phyloP scores from a whole-genome alignment of 1,140 invertebrate species.

The Sycophila sp. region DNA sequence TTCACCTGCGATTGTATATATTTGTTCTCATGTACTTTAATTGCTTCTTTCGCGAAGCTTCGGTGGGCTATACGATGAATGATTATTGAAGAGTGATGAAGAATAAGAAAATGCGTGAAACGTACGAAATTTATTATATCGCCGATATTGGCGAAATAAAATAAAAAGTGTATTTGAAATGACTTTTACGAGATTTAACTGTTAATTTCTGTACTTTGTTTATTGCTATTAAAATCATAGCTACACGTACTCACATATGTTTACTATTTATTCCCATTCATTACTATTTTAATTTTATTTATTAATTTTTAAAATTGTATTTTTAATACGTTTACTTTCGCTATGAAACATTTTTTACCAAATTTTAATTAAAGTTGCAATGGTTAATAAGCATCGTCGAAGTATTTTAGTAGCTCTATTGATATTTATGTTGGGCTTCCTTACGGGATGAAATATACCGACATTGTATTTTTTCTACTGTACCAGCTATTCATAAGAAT shows the following conservation, averaged over 20 bases:
- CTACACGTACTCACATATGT: slow-evolving; percentile 16
- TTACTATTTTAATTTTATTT: too few species aligned
- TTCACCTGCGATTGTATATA: slow-evolving; percentile 30
- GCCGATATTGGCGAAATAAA: not conserved
- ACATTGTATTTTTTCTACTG: too few species aligned
- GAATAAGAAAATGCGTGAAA: slow-evolving; percentile 26
- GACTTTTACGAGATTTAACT: slow-evolving; percentile 30
- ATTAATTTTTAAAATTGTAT: too few species aligned
- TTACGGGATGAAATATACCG: too few species aligned
- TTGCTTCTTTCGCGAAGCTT: not conserved
- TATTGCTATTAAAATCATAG: slow-evolving; percentile 36
- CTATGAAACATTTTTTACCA: too few species aligned
- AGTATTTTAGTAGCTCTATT: too few species aligned
- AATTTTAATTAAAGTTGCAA: too few species aligned
- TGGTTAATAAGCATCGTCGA: too few species aligned
- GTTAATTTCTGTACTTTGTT: slow-evolving; percentile 37
- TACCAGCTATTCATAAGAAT: too few species aligned
- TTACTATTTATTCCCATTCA: too few species aligned
- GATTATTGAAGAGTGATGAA: not conserved
- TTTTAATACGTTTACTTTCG: too few species aligned
- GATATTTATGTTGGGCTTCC: too few species aligned
- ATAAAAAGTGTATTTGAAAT: slow-evolving; percentile 31
- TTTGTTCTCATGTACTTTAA: slow-evolving; percentile 7
- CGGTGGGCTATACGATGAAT: slow-evolving; percentile 18
- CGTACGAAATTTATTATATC: slow-evolving; percentile 29